A percentile compares a stretch with the other conserved stretches of the same genome.
These are phyloP conservation scores for Mycalesis mineus DNA, from an alignment of 2,888 invertebrate genomes.

Conservation along the genomic window DNA sequence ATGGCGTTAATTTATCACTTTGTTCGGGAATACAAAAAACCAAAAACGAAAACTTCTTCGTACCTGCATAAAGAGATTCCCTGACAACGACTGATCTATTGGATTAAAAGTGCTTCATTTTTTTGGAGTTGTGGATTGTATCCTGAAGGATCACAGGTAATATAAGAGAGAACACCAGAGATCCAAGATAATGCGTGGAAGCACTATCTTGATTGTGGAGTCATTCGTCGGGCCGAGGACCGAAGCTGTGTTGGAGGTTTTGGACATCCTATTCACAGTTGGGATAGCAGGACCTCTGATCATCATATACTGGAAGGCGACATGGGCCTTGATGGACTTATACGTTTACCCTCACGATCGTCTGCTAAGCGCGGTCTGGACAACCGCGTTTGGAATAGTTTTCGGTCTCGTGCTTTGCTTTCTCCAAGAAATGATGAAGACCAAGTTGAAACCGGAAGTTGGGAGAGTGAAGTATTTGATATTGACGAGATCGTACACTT, in stretches of 20 bases:
- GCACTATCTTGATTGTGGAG: constrained; percentile 11
- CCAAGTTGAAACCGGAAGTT: constrained; percentile 77
- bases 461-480: constrained; percentile 80
- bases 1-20: constrained; percentile 16
- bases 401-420: constrained; percentile 82
- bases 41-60: constrained; percentile 16
- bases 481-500: constrained; percentile 82
- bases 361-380: constrained; percentile 77
- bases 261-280: constrained; percentile 77
- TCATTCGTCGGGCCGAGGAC: constrained; percentile 11
- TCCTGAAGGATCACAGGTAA: not conserved
- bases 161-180: not conserved
- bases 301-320: constrained; percentile 90
- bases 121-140: not conserved
- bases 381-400: constrained; percentile 79
- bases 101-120: not conserved
- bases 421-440: constrained; percentile 75
- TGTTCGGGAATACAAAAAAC: constrained; percentile 15
- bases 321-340: constrained; percentile 87
- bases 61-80: not conserved
- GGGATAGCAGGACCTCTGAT: constrained; percentile 84
- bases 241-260: constrained; percentile 68
- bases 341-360: constrained; percentile 79
- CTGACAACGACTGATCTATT: constrained; percentile 1
- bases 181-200: constrained; percentile 23